Percentiles rank a stretch among this genome's conserved stretches.
Conservation (phyloP, 2,797 vertebrate genomes). For the Jordanella pulchra region DNA sequence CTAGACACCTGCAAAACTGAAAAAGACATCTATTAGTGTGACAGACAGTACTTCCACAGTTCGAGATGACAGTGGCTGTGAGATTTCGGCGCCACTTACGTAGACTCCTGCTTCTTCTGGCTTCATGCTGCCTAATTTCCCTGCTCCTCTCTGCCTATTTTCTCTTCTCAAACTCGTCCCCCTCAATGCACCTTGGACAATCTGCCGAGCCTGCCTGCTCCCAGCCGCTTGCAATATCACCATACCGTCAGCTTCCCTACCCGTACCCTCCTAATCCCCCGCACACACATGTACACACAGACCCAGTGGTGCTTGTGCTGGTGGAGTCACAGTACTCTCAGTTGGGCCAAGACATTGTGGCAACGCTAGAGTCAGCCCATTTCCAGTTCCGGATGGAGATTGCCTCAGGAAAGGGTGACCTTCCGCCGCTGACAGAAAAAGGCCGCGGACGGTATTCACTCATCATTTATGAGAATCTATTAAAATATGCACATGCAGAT, state of each 20-base stretch:
- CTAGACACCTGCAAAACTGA: slow-evolving; percentile 16
- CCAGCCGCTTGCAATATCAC: slow-evolving; percentile 82
- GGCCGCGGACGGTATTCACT: slow-evolving; percentile 90
- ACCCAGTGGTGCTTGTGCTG: slow-evolving; percentile 88
- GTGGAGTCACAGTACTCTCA: slow-evolving; percentile 98
- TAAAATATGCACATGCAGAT: slow-evolving; percentile 94
- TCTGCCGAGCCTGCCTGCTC: slow-evolving; percentile 85
- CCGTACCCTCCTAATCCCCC: slow-evolving; percentile 88
- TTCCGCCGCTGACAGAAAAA: slow-evolving; percentile 90
- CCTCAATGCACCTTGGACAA: slow-evolving; percentile 88
- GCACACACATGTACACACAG: slow-evolving; percentile 83
- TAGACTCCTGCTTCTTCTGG: slow-evolving; percentile 88
- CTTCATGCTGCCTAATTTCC: slow-evolving; percentile 91
- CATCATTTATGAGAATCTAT: slow-evolving; percentile 94
- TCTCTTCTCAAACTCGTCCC: slow-evolving; percentile 90
- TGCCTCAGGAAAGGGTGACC: slow-evolving; percentile 92
- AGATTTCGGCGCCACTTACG: slow-evolving; percentile 86
- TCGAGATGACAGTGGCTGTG: slow-evolving; percentile 74
- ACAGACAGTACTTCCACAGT: slow-evolving; percentile 16
- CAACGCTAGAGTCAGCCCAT: slow-evolving; percentile 91
- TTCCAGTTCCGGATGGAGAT: slow-evolving; percentile 94
- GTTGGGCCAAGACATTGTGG: slow-evolving; percentile 94
- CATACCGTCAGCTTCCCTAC: slow-evolving; percentile 86
- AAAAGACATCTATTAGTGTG: slow-evolving; percentile 35
- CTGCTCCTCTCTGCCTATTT: slow-evolving; percentile 94